Evolutionary conservation across 2,797 vertebrate species (phyloP), one percentile per base, ranked within the genome.

Genomic region (Lophius americanus): DNA sequence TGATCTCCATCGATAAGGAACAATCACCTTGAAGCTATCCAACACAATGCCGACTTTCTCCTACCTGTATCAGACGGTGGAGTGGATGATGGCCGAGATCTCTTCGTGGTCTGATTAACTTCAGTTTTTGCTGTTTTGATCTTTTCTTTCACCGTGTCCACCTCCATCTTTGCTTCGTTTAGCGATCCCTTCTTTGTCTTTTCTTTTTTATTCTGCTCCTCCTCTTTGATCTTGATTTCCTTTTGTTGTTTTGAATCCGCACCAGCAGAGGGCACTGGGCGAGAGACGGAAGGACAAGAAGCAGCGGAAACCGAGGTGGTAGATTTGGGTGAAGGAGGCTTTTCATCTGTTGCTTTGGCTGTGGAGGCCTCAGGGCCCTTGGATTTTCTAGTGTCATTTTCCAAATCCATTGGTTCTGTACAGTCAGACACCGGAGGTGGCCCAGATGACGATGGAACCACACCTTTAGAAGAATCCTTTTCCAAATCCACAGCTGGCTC

Each of bases 31-130:
- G 3, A 54, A 3, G 33, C 33, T n/a, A 13, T 39, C 43, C 5
- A 12, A 35, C 1, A 9, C 32, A 59, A 35, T 37, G 13, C 54
- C 41, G 12, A 39, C 49, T 50, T 10, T 62, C 9, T 63, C 75
- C 53, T 90, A 93, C 92, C 92, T 91, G 85, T 61, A 32, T 84
- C 80, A 57, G 78, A 86, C 7, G 91, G 86, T 55, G 91, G 89
- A 46, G 89, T 91, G 35, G 89, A 92, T n/a, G 89, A 87, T 13
- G 89, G 87, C 10, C 87, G 80, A 51, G 75, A 75, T 33, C 47
- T 75, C 57, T 88, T 88, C 41, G 76, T 49, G 2, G 63, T 56
- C 58, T 73, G 49, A 58, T 32, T 60, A 32, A 33, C 51, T 35
- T 79, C 72, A 7, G 33, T 49, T 74, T 86, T 86, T 36, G 86